Conservation (phyloP, 64 coral and sea anemone genomes). For the Porites australiensis region DNA sequence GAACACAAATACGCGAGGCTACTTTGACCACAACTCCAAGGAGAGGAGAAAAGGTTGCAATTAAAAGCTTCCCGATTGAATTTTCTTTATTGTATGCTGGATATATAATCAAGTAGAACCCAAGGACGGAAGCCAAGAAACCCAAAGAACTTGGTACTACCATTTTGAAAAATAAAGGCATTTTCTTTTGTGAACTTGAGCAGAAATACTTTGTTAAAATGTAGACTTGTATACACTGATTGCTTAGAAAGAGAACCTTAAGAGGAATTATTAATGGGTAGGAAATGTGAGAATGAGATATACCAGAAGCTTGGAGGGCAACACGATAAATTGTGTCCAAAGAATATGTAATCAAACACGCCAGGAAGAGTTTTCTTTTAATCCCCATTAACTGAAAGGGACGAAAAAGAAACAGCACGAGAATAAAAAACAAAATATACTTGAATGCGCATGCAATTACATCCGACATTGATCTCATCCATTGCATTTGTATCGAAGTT, state of each 20-base stretch:
- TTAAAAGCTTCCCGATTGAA: background rate
- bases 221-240: background rate
- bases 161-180: background rate
- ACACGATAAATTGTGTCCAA: background rate
- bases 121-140: background rate
- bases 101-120: too few relatives aligned
- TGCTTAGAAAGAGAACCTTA: background rate
- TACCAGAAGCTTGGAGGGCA: background rate
- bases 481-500: background rate
- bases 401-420: background rate
- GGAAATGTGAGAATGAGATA: background rate
- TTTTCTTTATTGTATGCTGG: background rate
- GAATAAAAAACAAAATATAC: background rate
- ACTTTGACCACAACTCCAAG: background rate
- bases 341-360: background rate
- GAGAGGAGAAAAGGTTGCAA: slow-evolving; percentile 5
- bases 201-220: background rate
- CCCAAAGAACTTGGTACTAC: background rate
- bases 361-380: background rate
- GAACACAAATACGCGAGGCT: background rate
- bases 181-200: background rate
- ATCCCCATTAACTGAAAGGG: background rate
- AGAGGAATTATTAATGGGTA: background rate
- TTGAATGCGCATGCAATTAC: background rate
- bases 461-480: background rate